phyloP scores from a whole-genome alignment of 1,140 invertebrate genomes.

The Ceratoteleas bidentatus region DNA sequence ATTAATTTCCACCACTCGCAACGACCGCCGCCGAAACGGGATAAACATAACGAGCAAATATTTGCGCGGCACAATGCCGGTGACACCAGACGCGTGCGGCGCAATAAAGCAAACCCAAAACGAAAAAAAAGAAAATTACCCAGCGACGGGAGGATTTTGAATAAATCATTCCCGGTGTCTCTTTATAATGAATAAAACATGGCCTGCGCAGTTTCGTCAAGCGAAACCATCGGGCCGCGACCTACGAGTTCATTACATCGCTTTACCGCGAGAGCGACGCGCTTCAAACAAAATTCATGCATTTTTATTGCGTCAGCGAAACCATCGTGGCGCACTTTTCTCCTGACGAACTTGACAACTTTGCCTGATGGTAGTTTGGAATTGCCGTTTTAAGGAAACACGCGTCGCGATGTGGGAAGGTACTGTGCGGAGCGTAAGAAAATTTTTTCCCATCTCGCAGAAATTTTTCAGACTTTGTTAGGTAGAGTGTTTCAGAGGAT shows the following conservation, averaged over 20 bases:
- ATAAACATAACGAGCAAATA: constrained; percentile 45
- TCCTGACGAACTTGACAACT: too few relatives aligned
- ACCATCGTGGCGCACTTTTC: too few relatives aligned
- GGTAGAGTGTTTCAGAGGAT: too few relatives aligned
- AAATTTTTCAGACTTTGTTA: too few relatives aligned
- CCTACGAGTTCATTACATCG: constrained; percentile 15
- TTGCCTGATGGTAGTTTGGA: too few relatives aligned
- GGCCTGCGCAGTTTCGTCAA: constrained; percentile 2
- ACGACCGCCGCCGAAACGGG: constrained; percentile 29
- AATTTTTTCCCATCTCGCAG: too few relatives aligned
- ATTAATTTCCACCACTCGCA: constrained; percentile 31
- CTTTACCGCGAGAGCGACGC: constrained; percentile 12
- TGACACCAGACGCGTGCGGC: constrained; percentile 1
- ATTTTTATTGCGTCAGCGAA: constrained; percentile 9
- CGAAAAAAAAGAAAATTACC: background rate
- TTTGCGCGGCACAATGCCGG: constrained; percentile 13
- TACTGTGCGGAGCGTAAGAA: too few relatives aligned
- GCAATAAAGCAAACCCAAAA: too few relatives aligned
- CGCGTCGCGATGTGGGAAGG: too few relatives aligned
- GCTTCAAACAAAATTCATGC: constrained; percentile 16
- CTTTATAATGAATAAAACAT: constrained; percentile 40
- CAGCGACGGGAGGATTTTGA: constrained; percentile 10
- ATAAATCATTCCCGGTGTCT: constrained; percentile 18
- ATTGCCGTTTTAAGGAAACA: too few relatives aligned
- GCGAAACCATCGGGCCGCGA: constrained; percentile 21